These are phyloP conservation scores for Tragelaphus oryx DNA, from an alignment of 2,797 vertebrate species.

Conservation along the genomic window DNA sequence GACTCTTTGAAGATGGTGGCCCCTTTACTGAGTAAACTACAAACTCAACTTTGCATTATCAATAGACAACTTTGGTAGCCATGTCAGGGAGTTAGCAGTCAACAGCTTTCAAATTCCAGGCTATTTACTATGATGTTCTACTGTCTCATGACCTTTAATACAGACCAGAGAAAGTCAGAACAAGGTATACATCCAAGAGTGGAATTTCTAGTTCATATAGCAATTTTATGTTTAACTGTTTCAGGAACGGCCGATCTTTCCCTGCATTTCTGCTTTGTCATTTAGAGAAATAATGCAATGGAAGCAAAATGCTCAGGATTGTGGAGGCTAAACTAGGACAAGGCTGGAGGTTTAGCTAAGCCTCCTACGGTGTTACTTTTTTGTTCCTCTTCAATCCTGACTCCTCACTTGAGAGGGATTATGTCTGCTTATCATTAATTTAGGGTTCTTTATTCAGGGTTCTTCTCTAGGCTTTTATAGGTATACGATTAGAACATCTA, in stretches of 20 bases:
- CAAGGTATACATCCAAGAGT: background rate
- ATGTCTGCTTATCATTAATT: background rate
- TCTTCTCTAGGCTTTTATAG: background rate
- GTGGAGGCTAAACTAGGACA: background rate
- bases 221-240: background rate
- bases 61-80: background rate
- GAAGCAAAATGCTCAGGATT: background rate
- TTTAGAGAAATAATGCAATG: background rate
- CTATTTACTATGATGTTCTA: background rate
- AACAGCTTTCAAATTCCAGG: background rate
- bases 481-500: conserved; percentile 12
- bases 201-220: background rate
- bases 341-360: background rate
- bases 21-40: background rate
- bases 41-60: background rate
- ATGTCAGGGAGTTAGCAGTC: background rate
- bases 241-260: background rate
- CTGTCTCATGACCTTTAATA: background rate
- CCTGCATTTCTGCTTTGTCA: background rate
- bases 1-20: background rate
- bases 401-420: background rate
- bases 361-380: background rate
- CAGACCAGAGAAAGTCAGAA: background rate
- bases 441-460: background rate
- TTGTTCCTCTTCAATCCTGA: background rate